Conservation (phyloP, 2,797 vertebrate species). For the Sebastes melanostomus region DNA sequence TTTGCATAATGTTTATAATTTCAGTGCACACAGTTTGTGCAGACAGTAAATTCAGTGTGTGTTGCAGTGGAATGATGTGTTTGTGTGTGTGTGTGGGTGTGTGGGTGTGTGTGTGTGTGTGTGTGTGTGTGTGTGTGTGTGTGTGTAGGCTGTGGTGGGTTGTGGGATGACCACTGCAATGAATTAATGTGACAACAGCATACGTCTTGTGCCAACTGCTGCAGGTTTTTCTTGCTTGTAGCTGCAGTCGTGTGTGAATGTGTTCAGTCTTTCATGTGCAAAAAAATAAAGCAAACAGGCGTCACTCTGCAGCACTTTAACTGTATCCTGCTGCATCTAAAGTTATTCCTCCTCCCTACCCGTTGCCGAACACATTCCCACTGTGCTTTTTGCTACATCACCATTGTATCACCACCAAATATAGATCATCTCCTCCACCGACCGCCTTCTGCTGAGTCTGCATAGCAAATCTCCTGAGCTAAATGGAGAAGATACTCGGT, state of each 20-base stretch:
- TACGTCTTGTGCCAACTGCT: not conserved
- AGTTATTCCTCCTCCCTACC: not conserved
- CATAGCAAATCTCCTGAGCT: conserved; percentile 20
- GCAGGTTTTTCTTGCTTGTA: not conserved
- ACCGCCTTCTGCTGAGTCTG: conserved; percentile 49
- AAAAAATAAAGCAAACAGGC: not conserved
- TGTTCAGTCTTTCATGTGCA: not conserved
- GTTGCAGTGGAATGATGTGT: not conserved
- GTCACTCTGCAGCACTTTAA: conserved; percentile 7
- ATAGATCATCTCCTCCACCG: not conserved
- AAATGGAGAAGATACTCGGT: conserved; percentile 8
- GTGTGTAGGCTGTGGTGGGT: not conserved
- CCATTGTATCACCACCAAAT: conserved; percentile 8
- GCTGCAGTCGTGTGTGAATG: not conserved
- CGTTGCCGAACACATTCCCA: not conserved
- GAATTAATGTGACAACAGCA: conserved; percentile 2
- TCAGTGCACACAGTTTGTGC: not conserved
- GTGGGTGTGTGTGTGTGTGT: no score
- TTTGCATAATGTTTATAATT: not conserved
- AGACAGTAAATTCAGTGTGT: not conserved
- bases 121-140: no score
- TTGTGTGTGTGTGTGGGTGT: not conserved
- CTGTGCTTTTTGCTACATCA: conserved; percentile 29
- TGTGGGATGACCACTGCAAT: not conserved
- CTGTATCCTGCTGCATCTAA: not conserved